phyloP scores from a whole-genome alignment of 2,797 vertebrate species.

The Otolemur crassicaudatus region DNA sequence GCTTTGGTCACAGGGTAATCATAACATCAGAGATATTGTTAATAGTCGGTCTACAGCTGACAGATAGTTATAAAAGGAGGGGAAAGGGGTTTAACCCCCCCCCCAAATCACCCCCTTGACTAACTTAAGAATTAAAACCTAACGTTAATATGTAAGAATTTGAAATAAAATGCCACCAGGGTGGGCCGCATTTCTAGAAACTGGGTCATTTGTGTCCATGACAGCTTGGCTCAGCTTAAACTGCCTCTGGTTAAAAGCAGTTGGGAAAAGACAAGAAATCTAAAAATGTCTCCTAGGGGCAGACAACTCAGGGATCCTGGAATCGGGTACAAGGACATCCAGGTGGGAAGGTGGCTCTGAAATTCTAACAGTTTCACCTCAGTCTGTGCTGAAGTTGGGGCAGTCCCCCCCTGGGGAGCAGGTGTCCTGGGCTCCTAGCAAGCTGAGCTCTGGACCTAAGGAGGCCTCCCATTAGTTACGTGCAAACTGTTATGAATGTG shows the following conservation, averaged over 20 bases:
- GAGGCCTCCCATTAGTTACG: neutral
- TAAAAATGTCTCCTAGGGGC: neutral
- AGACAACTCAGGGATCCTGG: neutral
- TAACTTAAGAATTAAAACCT: slow-evolving; percentile 30
- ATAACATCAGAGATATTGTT: neutral
- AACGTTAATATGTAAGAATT: neutral
- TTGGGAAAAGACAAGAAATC: neutral
- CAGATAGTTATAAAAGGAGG: neutral
- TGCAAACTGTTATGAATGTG: neutral
- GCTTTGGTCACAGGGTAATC: neutral
- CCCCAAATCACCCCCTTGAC: neutral
- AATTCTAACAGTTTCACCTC: neutral
- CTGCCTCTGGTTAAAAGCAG: neutral
- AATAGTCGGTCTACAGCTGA: neutral
- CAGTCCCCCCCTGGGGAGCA: neutral
- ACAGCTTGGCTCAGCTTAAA: neutral
- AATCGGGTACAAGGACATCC: neutral
- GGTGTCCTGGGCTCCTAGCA: neutral
- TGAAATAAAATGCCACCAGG: neutral
- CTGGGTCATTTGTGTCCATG: slow-evolving; percentile 1
- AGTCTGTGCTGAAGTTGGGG: neutral
- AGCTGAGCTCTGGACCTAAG: neutral
- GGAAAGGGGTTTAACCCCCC: neutral
- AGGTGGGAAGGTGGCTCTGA: neutral
- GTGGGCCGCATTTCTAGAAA: neutral